Base-by-base conservation (phyloP, 2,888 invertebrate species). In the Operophtera brumata region DNA sequence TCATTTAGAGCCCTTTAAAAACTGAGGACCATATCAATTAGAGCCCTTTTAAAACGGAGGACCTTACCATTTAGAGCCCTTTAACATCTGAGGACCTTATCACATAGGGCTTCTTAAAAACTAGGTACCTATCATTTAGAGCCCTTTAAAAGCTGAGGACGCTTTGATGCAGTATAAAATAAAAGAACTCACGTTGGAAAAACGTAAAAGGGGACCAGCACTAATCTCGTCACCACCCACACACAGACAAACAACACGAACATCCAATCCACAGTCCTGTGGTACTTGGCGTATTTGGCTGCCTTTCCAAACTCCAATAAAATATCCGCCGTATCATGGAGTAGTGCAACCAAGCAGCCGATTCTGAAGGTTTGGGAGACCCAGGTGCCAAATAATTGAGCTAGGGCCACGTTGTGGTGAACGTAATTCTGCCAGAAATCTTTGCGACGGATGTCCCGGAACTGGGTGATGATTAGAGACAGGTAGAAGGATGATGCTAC, bases 341-440 rank as follows among this genome's bases (percentile, higher is more conserved):
- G 91, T 47, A 97, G 82, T 47, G 97, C 89, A 13, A 99, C 96
- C 50, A 99, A 87, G 0, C 97, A 95, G 34, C 99, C 99, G 65
- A 98, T 94, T 58, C 97, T 93, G 70, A 96, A 95, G 69, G 99
- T 92, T 86, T 99, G 99, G 82, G 96, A 96, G 5, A 96, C 93
- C 97, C 98, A 99, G 61, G 98, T 98, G 79, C 98, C 94, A 54
- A 93, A 94, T 90, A 99, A 93, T 61, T 99, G 92, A 39, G 94
- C 84, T 66, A 99, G 94, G 40, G 99, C 98, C 14, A 97, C 97
- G 75, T 98, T 93, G 81, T 99, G 99, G 90, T 99, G 99, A 51
- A 98, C 91, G 84, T 99, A 97, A 97, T 99, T 99, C 91, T 99
- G 97, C 96, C 97, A 97, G 86, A 99, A 99, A 87, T 97, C 97